Evolutionary conservation across 64 coral and sea anemone species (phyloP).

Genomic region (Cladopsammia gracilis): DNA sequence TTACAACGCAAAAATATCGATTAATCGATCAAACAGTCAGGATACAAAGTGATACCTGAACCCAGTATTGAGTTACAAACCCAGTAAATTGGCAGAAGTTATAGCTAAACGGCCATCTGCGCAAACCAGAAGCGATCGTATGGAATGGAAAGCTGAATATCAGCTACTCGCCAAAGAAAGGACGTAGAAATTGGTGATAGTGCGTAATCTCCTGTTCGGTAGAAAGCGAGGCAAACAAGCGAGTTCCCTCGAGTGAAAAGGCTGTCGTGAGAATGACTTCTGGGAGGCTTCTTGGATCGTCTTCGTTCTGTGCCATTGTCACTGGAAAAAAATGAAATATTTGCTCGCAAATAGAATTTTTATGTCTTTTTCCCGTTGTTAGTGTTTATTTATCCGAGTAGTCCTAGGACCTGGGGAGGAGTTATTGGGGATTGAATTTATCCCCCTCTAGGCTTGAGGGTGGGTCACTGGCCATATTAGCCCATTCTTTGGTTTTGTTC

Average conservation of each 20-base stretch:
- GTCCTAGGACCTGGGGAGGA: too few relatives aligned
- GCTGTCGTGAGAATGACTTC: too few relatives aligned
- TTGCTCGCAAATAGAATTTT: too few relatives aligned
- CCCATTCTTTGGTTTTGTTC: too few relatives aligned
- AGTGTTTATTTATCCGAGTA: too few relatives aligned
- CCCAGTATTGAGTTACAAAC: conserved; percentile 1
- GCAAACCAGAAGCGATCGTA: neutral
- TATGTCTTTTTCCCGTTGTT: too few relatives aligned
- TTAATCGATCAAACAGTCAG: conserved; percentile 4
- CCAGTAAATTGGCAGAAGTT: conserved; percentile 42
- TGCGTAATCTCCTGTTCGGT: conserved; percentile 14
- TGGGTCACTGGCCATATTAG: too few relatives aligned
- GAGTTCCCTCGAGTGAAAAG: neutral
- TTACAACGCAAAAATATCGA: conserved; percentile 37
- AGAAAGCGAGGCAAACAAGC: conserved; percentile 26
- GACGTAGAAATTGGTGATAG: conserved; percentile 37
- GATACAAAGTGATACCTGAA: neutral
- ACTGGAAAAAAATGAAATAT: too few relatives aligned
- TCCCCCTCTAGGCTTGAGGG: too few relatives aligned
- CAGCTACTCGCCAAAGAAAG: conserved; percentile 18
- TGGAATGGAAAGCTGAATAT: conserved; percentile 25
- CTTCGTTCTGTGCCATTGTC: too few relatives aligned
- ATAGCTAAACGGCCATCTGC: neutral
- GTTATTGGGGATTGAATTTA: too few relatives aligned
- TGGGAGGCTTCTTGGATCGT: too few relatives aligned